These are phyloP conservation scores for Anastatus disparis DNA, from an alignment of 1,140 invertebrate genomes.

Conservation along the genomic window DNA sequence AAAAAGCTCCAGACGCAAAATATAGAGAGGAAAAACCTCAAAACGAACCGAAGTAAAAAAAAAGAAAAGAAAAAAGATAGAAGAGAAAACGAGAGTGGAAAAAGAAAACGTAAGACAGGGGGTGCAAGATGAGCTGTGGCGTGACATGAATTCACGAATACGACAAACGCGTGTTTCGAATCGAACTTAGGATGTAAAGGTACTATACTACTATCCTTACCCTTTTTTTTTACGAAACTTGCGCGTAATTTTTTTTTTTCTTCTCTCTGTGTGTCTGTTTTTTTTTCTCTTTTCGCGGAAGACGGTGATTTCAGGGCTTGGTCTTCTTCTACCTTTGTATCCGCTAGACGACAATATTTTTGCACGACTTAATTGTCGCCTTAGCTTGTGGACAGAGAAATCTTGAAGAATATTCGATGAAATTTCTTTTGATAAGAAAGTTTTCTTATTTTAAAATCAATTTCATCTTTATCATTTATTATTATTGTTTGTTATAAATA, in stretches of 20 bases:
- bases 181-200: conserved; percentile 46
- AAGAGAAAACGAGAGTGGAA: conserved; percentile 44
- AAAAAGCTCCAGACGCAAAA: too few relatives aligned
- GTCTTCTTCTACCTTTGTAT: background rate
- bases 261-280: conserved; percentile 9
- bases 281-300: background rate
- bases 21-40: background rate
- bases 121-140: conserved; percentile 28
- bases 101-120: conserved; percentile 27
- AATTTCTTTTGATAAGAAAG: too few relatives aligned
- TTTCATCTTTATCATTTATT: too few relatives aligned
- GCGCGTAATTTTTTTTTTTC: too few relatives aligned
- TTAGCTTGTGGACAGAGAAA: too few relatives aligned
- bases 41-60: background rate
- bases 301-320: conserved; percentile 6
- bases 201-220: too few relatives aligned
- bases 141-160: conserved; percentile 62
- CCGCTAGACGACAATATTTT: too few relatives aligned
- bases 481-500: too few relatives aligned
- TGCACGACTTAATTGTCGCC: too few relatives aligned
- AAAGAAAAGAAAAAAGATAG: background rate
- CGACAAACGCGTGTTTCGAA: conserved; percentile 58
- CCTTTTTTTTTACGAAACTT: too few relatives aligned
- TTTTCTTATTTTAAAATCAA: too few relatives aligned
- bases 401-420: too few relatives aligned